Conservation (phyloP, 2,113 vertebrate genomes). For the Ginglymostoma cirratum region DNA sequence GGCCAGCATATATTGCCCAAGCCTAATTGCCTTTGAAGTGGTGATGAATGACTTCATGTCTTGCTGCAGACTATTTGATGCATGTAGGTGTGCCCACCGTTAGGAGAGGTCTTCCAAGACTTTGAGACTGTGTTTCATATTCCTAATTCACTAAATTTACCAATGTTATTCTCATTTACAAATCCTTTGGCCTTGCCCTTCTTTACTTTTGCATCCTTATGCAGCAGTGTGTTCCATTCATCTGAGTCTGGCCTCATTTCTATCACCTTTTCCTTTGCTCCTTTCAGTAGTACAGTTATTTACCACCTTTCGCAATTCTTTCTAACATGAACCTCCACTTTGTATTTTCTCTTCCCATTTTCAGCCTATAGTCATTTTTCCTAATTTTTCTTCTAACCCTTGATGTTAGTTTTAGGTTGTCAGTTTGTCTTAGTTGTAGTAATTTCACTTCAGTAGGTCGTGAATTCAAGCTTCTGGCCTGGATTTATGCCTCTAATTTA, state of each 20-base stretch:
- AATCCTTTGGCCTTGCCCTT: not conserved
- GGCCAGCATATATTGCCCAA: too few species aligned
- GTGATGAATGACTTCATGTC: too few species aligned
- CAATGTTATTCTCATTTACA: not conserved
- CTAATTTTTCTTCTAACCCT: not conserved
- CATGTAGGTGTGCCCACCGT: too few species aligned
- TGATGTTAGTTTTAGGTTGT: not conserved
- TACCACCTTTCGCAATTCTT: not conserved
- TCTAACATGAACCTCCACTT: not conserved
- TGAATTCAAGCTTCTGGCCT: too few species aligned
- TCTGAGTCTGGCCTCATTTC: not conserved
- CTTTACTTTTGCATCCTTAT: not conserved
- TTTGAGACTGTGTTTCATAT: not conserved
- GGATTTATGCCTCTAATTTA: too few species aligned
- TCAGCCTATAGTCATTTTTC: not conserved
- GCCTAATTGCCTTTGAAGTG: too few species aligned
- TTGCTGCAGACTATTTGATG: too few species aligned
- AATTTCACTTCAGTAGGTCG: not conserved
- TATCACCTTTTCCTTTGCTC: not conserved
- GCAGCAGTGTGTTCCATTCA: not conserved
- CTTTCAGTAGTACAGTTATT: not conserved
- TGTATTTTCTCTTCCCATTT: not conserved
- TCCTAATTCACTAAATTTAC: not conserved
- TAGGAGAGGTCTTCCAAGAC: too few species aligned
- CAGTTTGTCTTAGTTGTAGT: not conserved